Conservation (phyloP, 2,113 vertebrate species). For the Calonectris borealis region DNA sequence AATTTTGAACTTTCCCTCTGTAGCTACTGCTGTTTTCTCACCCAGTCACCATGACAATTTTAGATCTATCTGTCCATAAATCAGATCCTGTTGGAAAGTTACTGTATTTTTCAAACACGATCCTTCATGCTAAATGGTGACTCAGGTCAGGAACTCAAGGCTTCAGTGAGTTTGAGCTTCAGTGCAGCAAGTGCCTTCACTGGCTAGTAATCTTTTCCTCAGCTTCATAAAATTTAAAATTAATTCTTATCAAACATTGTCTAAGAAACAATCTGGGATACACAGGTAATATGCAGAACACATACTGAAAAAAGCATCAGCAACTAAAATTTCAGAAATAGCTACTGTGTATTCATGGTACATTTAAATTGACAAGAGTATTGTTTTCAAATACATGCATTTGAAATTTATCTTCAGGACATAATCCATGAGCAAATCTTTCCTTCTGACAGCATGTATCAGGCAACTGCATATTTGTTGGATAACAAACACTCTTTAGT, state of each 20-base stretch:
- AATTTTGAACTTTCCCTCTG: neutral
- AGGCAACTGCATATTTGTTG: neutral
- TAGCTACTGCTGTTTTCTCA: neutral
- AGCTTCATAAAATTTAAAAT: neutral
- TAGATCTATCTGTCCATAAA: neutral
- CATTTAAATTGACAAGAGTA: neutral
- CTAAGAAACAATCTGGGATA: neutral
- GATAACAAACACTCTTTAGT: neutral
- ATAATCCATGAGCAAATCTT: neutral
- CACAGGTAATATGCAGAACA: neutral
- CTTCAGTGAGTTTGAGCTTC: neutral
- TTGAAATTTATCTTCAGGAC: neutral
- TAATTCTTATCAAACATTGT: neutral
- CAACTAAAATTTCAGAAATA: neutral
- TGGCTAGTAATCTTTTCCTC: neutral
- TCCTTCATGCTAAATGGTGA: neutral
- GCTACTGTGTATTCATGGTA: neutral
- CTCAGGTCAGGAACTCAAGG: neutral
- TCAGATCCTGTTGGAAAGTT: neutral
- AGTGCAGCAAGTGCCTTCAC: neutral
- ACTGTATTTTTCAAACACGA: neutral
- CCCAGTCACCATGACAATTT: neutral
- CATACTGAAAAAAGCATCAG: neutral
- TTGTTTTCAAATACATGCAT: neutral
- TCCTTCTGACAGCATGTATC: neutral